Evolutionary conservation across 2,888 invertebrate species (phyloP), one percentile per base, ranked within the genome.

Genomic region (Ephialtes manifestator): DNA sequence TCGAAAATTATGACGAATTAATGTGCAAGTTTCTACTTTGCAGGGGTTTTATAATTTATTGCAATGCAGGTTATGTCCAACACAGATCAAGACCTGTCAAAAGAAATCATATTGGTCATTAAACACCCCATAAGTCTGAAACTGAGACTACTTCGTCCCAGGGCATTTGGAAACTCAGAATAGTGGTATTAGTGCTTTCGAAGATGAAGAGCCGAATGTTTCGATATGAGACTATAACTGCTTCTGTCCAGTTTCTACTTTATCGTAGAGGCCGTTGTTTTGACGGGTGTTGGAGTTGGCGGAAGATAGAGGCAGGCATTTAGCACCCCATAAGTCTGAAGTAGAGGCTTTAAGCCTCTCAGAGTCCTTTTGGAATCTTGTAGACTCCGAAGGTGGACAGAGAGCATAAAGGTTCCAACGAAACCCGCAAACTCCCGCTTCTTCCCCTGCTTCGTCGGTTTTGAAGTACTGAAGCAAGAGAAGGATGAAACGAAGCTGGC

Each of bases 61-160:
- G 11, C 2, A 2, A 24, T 11, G 11, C 53, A 18, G 7, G 0
- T 1, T 55, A 7, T 1, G 8, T 48, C 11, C 13, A 5, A 11
- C 10, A 5, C 0, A 20, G 11, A 20, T 55, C 2, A 20, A 20
- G 20, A 24, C 53, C 53, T 55, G 53, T 55, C 53, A 55, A 24
- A 2, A 18, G 51, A 3, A 8, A n/a, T 7, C 1, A 18, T n/a
- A 51, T 51, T 15, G 71, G 77, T 55, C 78, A 67, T 83, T 78
- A 72, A 83, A 78, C 83, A 79, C 78, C 78, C 79, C 83, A 79
- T 79, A 83, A 83, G 78, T 79, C 70, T 53, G 31, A 70, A 68
- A 35, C 35, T n/a, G 15, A 31, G 15, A 1, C 4, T 31, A 13
- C 55, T 13, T 35, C 8, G 7, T 63, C n/a, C 18, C 35, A n/a